Base-by-base conservation (phyloP, 2,113 vertebrate genomes). In the Ammodytes dubius region DNA sequence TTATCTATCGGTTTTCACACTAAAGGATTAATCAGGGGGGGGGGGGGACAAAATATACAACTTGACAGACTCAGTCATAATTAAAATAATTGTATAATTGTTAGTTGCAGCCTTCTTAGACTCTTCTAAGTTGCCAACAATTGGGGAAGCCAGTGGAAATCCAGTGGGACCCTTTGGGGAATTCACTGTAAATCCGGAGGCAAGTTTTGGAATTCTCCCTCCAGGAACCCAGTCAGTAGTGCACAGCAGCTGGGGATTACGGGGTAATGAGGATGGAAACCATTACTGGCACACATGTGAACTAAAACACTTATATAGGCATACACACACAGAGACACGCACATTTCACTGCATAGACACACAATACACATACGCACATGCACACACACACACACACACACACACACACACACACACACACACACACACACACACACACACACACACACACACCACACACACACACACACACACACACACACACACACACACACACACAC, bases 171-270 rank as follows among this genome's bases (percentile, higher is more conserved):
- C 87, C 88, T 93, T 74, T 37, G 1, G 90, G 90, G 87, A 90
- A 92, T 93, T 88, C 73, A 60, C 77, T 92, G 87, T 85, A 93
- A 92, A 93, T 94, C 92, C 87, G 71, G 87, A 90, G 89, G 90
- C 82, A 76, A 86, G 81, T 90, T 27, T 89, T 90, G 92, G 90
- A 93, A 94, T 93, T 92, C 86, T 89, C 84, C 81, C 81, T 70
- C 80, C 88, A 93, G 89, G 90, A 94, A 91, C 86, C 87, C 45
- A 82, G 90, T 85, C 84, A 83, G 89, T 80, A 61, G 80, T 14
- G 77, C 87, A 69, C 87, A 87, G 93, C 93, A 94, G 93, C 92
- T 93, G 93, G 79, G 92, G 91, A 92, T 92, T 92, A 92, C 19
- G 40, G 81, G 79, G 88, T 77, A 87, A 92, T 92, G 90, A 87